Percentiles rank a stretch among this genome's conserved stretches.
Evolutionary conservation across 1,140 invertebrate genomes (phyloP).

Genomic region (Cydia splendana): DNA sequence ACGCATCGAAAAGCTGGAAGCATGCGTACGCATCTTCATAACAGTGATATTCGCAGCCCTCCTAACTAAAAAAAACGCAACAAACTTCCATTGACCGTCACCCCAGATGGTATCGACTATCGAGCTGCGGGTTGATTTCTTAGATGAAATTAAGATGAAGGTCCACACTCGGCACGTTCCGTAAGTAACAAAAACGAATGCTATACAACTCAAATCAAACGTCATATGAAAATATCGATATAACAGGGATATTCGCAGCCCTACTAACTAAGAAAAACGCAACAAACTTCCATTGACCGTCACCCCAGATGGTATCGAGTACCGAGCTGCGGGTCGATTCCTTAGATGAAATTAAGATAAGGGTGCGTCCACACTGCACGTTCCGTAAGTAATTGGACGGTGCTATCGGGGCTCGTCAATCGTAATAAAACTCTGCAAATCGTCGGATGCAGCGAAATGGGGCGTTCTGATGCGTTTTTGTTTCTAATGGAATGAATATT

Average conservation of each 20-base stretch:
- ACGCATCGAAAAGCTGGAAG: no score
- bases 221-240: neutral
- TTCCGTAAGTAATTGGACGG: constrained; percentile 55
- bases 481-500: constrained; percentile 24
- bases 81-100: neutral
- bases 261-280: neutral
- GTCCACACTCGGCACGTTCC: constrained; percentile 22
- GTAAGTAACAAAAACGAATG: constrained; percentile 33
- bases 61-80: neutral
- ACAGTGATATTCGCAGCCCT: neutral
- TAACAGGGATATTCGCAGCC: neutral
- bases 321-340: constrained; percentile 11
- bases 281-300: neutral
- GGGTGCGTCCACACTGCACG: constrained; percentile 33
- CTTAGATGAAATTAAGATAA: constrained; percentile 36
- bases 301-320: neutral
- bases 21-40: no score
- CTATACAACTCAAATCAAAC: no score
- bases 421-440: constrained; percentile 72
- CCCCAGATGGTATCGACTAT: neutral
- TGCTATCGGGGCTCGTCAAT: constrained; percentile 64
- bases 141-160: constrained; percentile 36
- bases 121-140: constrained; percentile 4
- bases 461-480: constrained; percentile 2
- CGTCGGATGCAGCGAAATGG: constrained; percentile 39